Conservation (phyloP, 2,888 invertebrate species). For the Osmoderma eremita region DNA sequence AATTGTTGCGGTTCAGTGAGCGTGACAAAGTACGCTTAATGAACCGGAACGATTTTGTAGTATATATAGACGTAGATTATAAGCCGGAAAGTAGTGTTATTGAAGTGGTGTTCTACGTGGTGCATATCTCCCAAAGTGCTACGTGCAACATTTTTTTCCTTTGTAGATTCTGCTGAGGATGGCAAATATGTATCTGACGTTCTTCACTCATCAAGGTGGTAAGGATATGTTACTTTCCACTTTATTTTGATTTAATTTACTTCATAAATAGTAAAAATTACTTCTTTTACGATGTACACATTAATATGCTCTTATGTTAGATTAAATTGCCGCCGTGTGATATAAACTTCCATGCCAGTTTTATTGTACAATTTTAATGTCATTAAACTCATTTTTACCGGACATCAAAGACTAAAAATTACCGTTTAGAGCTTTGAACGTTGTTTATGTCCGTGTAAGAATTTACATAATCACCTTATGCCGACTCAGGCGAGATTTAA, state of each 20-base stretch:
- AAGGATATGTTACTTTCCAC: no score
- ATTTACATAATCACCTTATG: slow-evolving; percentile 19
- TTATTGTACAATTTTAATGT: slow-evolving; percentile 16
- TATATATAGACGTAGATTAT: no score
- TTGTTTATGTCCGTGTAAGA: slow-evolving; percentile 6
- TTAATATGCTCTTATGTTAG: neutral
- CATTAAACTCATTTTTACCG: slow-evolving; percentile 16
- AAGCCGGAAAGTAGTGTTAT: no score
- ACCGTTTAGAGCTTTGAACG: neutral
- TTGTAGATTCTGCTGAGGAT: no score
- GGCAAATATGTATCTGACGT: neutral
- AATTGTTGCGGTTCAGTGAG: no score
- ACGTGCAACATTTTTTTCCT: no score
- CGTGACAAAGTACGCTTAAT: no score
- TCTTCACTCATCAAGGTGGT: neutral
- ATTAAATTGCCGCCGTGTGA: neutral
- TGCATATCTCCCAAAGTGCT: no score
- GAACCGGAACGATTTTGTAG: no score
- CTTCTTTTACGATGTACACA: neutral
- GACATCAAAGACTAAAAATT: neutral
- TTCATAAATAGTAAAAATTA: neutral
- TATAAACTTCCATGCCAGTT: slow-evolving; percentile 4
- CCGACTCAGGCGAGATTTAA: no score
- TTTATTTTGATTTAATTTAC: no score
- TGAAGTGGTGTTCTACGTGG: no score